A percentile compares a stretch with the other conserved stretches of the same genome.
Conservation (phyloP, 2,888 invertebrate species). For the Brenthis ino region DNA sequence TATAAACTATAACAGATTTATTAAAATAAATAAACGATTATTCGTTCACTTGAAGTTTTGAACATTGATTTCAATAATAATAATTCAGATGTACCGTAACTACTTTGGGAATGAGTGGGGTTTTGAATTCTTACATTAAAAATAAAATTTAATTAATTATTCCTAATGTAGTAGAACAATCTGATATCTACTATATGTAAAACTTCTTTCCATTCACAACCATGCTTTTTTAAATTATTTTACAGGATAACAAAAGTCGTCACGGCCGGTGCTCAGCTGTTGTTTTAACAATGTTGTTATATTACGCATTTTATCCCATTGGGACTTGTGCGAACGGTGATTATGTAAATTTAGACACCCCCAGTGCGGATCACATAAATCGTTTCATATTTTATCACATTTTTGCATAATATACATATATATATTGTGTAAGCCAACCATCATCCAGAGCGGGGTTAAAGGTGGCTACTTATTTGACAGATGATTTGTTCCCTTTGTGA, state of each 20-base stretch:
- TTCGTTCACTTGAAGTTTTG: too few species aligned
- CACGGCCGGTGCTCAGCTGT: constrained; percentile 38
- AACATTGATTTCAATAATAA: too few species aligned
- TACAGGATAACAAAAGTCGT: constrained; percentile 19
- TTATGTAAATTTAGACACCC: constrained; percentile 69
- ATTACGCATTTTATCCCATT: constrained; percentile 70
- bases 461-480: constrained; percentile 56
- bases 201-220: neutral
- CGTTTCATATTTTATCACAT: constrained; percentile 74
- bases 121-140: too few species aligned
- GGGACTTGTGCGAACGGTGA: constrained; percentile 59
- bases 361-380: constrained; percentile 69
- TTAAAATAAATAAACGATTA: too few species aligned
- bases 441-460: constrained; percentile 62
- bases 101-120: too few species aligned
- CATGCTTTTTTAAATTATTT: constrained; percentile 16
- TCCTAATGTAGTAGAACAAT: neutral
- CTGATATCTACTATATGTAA: neutral
- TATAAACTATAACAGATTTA: too few species aligned
- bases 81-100: too few species aligned
- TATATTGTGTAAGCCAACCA: constrained; percentile 65
- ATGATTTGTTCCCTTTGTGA: constrained; percentile 48
- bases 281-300: constrained; percentile 48
- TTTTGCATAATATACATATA: constrained; percentile 70
- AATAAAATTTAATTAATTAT: neutral